A percentile compares a stretch with the other conserved stretches of the same genome.
Evolutionary conservation across 2,797 vertebrate species (phyloP).

Genomic region (Lagorchestes hirsutus): DNA sequence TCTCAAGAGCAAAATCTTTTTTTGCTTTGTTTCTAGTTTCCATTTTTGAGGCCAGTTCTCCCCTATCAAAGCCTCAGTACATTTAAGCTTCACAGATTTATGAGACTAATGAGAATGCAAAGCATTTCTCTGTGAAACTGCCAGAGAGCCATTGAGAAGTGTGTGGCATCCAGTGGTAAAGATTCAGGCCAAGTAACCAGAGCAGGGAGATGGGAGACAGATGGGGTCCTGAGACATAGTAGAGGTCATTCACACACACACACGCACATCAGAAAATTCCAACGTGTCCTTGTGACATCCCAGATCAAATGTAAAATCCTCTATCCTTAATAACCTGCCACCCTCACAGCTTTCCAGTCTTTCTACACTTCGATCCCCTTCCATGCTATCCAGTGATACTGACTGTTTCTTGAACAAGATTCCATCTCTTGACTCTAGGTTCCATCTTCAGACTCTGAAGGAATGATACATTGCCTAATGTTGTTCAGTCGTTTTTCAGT

Average conservation of each 20-base stretch:
- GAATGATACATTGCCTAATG: neutral
- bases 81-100: neutral
- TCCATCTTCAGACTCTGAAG: neutral
- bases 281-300: too few relatives aligned
- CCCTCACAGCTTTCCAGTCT: too few relatives aligned
- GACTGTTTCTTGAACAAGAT: neutral
- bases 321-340: too few relatives aligned
- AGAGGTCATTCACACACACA: neutral
- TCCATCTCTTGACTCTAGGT: neutral
- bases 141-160: neutral
- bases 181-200: neutral
- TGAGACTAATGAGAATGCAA: fast-evolving
- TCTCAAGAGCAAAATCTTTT: neutral
- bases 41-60: neutral
- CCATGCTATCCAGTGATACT: too few relatives aligned
- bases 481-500: neutral
- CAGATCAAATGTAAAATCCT: too few relatives aligned
- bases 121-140: fast-evolving
- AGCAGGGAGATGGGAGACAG: neutral
- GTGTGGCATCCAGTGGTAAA: neutral
- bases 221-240: neutral
- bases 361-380: too few relatives aligned
- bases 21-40: neutral
- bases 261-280: neutral
- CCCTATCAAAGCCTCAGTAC: neutral